Evolutionary conservation across 2,888 invertebrate genomes (phyloP), one percentile per base, ranked within the genome.

Genomic region (Morpho helenor): DNA sequence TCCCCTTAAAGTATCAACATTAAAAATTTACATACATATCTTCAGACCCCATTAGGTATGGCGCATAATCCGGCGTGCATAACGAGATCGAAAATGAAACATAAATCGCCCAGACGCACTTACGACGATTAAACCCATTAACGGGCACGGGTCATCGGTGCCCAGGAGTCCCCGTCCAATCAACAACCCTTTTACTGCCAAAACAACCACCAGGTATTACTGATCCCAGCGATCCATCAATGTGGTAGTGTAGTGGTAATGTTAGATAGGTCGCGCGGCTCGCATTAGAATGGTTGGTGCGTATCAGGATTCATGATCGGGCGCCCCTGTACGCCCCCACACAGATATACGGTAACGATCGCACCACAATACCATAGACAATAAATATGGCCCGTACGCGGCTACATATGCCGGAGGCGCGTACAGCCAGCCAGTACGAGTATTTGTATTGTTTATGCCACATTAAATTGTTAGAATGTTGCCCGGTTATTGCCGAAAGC

Each of bases 21-120:
- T 46, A 50, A 53, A 56, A 79, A 83, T 82, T 82, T 77, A 78
- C 78, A 79, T 84, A 84, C 82, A 79, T 77, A 60, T 47, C 71
- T 65, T 45, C 65, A 79, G 80, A 77, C 74, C 79, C 81, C 73
- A 74, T 61, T 75, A 67, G 72, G 74, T 79, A 74, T 73, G 71
- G 72, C 77, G 74, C 76, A 82, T 88, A 87, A 88, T 87, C 87
- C 88, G 61, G 74, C 77, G 75, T 76, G 82, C 83, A 82, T 87
- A 89, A 87, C 83, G 80, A 86, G 87, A 90, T 89, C 87, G 87
- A 88, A 87, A 89, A 90, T 89, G 87, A 88, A 87, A 87, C 90
- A 89, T 90, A 90, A 90, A 89, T 89, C 84, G 84, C 74, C 72
- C 73, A 79, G 80, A 84, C 78, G 83, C 84, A 87, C 87, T 82